Evolutionary conservation across 1,140 invertebrate species (phyloP), one percentile per base, ranked within the genome.

Genomic region (Lordiphosa stackelbergi): DNA sequence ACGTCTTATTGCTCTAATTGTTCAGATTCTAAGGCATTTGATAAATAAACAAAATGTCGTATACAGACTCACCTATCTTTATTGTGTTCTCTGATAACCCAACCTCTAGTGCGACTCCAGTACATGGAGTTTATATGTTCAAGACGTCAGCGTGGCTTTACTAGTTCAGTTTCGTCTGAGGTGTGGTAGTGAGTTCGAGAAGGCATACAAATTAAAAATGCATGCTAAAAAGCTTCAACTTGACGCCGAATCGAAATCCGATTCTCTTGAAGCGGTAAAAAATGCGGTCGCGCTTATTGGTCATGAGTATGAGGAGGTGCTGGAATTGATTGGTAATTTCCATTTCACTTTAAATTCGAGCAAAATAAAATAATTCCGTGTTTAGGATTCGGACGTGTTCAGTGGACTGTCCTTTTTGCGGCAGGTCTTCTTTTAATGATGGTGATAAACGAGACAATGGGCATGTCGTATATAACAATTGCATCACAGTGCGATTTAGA

Each of bases 401-500:
- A 86, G 24, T 85, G 69, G 79, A 59, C 64, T 10, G 53, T 86
- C 16, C 64, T 86, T 1, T 41, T 86, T 16, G 70, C 73, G 4
- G 59, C 81, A 8, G 85, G 85, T 12, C 52, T 86, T 4, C 56
- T 86, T 0, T 58, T 87, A 5, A 87, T 88, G 79, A 75, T 81
- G 71, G 70, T 87, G 9, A 78, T 88, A 16, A 85, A 84, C 49
- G 86, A 87, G 51, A 81, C 85, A 8, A 87, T 88, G 69, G 75
- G 79, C 7, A 85, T 87, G 78, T 86, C 73, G 1, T 85, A 84
- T 3, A 83, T 88, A 11, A 78, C 86, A 1, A 86, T 87, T 13
- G 81, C 86, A 5, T 81, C 88, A 3, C 84, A 88, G 55, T 89
- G 88, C 48, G 89, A 89, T 57, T 85, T 89, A 13, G 45, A 70